Evolutionary conservation across 2,797 vertebrate species (phyloP).

Genomic region (Australoheros facetus): DNA sequence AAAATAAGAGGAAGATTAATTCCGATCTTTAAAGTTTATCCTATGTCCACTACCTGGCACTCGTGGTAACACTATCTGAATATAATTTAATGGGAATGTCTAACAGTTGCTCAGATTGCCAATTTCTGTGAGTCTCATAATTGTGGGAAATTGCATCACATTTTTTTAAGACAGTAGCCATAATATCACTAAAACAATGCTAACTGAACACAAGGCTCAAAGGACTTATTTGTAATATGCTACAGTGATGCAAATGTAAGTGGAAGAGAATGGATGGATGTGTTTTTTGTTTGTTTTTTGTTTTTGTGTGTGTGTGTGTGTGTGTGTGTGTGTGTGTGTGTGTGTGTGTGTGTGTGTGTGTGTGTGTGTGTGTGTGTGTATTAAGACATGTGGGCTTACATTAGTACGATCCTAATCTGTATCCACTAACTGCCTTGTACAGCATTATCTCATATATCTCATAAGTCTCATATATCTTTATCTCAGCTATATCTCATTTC

Average conservation of each 20-base stretch:
- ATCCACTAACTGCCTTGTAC: slow-evolving; percentile 7
- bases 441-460: not conserved
- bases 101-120: not conserved
- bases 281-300: too few species aligned
- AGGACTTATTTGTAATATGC: not conserved
- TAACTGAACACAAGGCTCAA: not conserved
- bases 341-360: too few species aligned
- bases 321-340: too few species aligned
- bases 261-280: too few species aligned
- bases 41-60: not conserved
- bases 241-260: not conserved
- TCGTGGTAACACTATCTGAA: not conserved
- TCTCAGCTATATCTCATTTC: too few species aligned
- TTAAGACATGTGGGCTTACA: slow-evolving; percentile 9
- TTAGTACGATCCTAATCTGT: slow-evolving; percentile 20
- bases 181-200: not conserved
- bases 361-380: not conserved
- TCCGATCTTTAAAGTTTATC: not conserved
- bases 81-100: not conserved
- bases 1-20: not conserved
- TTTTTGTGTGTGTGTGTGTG: too few species aligned
- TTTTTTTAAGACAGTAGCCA: not conserved
- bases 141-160: not conserved
- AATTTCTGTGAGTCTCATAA: not conserved
- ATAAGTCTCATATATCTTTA: too few species aligned